These are phyloP conservation scores for Saguinus midas DNA, from an alignment of 2,113 vertebrate species.

Conservation along the genomic window DNA sequence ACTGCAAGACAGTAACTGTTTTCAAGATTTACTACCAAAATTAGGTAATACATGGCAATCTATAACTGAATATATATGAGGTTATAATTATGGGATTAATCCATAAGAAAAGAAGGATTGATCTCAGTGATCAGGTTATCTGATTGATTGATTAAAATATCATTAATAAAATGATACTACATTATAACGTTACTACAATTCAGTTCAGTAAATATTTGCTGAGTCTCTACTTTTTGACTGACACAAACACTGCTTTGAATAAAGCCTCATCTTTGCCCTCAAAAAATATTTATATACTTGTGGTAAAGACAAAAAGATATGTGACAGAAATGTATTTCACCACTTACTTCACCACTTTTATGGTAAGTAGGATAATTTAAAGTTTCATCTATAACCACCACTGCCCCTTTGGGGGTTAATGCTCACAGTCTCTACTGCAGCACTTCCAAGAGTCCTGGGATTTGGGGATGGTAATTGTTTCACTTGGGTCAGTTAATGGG, in stretches of 20 bases:
- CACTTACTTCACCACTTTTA: neutral
- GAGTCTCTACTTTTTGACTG: neutral
- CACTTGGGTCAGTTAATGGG: neutral
- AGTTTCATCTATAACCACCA: neutral
- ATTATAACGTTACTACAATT: neutral
- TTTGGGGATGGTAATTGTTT: neutral
- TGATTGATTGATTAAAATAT: neutral
- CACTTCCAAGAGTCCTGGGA: neutral
- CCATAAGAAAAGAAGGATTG: neutral
- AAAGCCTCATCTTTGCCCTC: neutral
- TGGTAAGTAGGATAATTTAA: neutral
- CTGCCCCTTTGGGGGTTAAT: neutral
- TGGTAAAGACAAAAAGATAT: neutral
- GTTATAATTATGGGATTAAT: neutral
- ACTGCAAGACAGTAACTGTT: neutral
- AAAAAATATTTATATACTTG: neutral
- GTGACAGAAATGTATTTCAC: neutral
- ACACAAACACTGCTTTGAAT: neutral
- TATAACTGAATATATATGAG: neutral
- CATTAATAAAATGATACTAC: conserved; percentile 14
- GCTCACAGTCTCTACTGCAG: neutral
- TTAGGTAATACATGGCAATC: neutral
- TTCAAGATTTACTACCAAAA: conserved; percentile 20
- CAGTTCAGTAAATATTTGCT: neutral
- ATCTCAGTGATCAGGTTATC: neutral